Evolutionary conservation across 2,888 invertebrate genomes (phyloP).

Genomic region (Ceramica pisi): DNA sequence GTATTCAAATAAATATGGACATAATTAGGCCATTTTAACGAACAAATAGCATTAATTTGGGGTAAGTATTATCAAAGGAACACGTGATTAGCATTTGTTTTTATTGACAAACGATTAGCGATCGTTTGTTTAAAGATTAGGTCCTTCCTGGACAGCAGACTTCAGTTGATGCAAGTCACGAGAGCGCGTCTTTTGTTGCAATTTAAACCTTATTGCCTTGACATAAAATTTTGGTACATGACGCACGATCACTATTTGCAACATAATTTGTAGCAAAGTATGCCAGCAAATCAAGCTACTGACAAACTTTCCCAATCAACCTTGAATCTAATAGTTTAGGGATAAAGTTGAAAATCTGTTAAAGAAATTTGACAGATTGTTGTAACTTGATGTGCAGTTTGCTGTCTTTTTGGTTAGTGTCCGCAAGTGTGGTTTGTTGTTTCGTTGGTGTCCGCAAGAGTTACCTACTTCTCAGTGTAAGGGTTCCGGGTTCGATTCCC

Average conservation of each 20-base stretch:
- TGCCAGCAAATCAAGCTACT: too few relatives aligned
- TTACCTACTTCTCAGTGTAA: too few relatives aligned
- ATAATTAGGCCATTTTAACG: constrained; percentile 62
- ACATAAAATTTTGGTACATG: neutral
- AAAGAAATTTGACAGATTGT: too few relatives aligned
- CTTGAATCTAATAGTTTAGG: too few relatives aligned
- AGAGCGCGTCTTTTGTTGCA: neutral
- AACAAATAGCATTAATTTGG: constrained; percentile 38
- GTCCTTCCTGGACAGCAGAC: neutral
- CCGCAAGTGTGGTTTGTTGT: too few relatives aligned
- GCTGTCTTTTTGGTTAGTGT: too few relatives aligned
- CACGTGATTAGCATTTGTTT: constrained; percentile 28
- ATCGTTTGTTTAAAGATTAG: constrained; percentile 34
- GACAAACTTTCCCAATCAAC: too few relatives aligned
- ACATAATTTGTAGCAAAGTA: neutral
- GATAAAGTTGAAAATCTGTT: too few relatives aligned
- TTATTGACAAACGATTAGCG: constrained; percentile 28
- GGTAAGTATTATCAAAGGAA: constrained; percentile 22
- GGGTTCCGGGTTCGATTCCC: too few relatives aligned
- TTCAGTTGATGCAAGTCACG: neutral
- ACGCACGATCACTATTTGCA: neutral
- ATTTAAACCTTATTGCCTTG: neutral
- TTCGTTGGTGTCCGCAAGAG: too few relatives aligned
- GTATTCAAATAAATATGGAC: constrained; percentile 43
- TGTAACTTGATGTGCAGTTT: too few relatives aligned